These are phyloP conservation scores for Clarias batrachus DNA, from an alignment of 2,113 vertebrate species.

Conservation along the genomic window DNA sequence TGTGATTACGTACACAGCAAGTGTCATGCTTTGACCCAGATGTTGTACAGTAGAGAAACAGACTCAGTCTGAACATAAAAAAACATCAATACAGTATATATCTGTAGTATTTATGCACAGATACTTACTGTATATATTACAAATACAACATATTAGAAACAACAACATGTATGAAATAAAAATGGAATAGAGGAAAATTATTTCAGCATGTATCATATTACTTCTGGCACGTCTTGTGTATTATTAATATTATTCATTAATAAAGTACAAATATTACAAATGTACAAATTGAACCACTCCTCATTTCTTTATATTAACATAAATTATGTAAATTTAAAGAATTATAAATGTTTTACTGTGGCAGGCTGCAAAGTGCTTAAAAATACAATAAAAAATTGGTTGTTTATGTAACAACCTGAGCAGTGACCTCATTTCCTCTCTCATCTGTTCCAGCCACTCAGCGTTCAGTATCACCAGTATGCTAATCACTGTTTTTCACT, in stretches of 20 bases:
- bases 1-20: neutral
- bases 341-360: too few species aligned
- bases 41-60: neutral
- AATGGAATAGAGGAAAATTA: neutral
- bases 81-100: neutral
- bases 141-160: neutral
- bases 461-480: too few species aligned
- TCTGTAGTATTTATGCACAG: neutral
- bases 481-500: too few species aligned
- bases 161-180: neutral
- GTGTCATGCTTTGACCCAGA: neutral
- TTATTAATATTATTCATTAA: neutral
- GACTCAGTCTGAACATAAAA: neutral
- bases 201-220: neutral
- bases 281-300: too few species aligned
- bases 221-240: neutral
- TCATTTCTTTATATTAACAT: too few species aligned
- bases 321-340: too few species aligned
- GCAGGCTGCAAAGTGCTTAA: too few species aligned
- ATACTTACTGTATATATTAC: neutral
- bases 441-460: too few species aligned
- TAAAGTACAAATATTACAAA: too few species aligned
- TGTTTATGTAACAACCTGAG: too few species aligned
- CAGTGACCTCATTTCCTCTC: too few species aligned
- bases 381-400: too few species aligned